Base-by-base conservation (phyloP, 2,797 vertebrate species). In the Denticeps clupeoides region DNA sequence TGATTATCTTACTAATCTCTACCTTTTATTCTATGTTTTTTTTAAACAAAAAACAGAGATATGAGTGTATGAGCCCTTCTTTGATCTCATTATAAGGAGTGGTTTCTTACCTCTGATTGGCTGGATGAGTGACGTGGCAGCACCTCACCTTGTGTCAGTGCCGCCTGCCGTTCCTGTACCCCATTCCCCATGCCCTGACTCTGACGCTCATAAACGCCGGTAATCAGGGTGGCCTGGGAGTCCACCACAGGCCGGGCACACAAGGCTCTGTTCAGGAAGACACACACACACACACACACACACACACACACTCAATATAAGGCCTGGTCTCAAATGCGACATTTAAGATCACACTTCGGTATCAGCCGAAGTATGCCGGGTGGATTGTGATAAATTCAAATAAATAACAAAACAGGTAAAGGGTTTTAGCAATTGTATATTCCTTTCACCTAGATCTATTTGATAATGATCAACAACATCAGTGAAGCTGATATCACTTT, bases 161-260 rank as follows among this genome's bases (percentile, higher is more conserved):
- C 67, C 67, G 67, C 74, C 51, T 43, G 67, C 47, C 70, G 76
- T 69, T 88, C 85, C 74, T 88, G 85, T 62, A 87, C 86, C 72
- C 87, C 90, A 82, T 79, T 90, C 75, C 87, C 92, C 94, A 98
- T 98, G 56, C 81, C 87, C 60, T 5, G 61, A 40, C 33, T 59
- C 47, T 29, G 57, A 63, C 35, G 22, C 64, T 57, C 70, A 71
- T 68, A 62, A 57, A 74, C 69, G 59, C 69, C 66, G 58, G 56
- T 59, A 60, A 56, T 45, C 27, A 11, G 33, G 45, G 31, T 41
- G 40, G 28, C 25, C 32, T 28, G 22, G 47, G 37, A 49, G 44
- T 15, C 24, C 3, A 24, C 7, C 12, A 28, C 23, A 15, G 24
- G 12, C 11, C 3, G 13, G 5, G 1, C 23, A 26, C 23, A 16